Base-by-base conservation (phyloP, 2,888 invertebrate genomes). In the Netelia melanura region DNA sequence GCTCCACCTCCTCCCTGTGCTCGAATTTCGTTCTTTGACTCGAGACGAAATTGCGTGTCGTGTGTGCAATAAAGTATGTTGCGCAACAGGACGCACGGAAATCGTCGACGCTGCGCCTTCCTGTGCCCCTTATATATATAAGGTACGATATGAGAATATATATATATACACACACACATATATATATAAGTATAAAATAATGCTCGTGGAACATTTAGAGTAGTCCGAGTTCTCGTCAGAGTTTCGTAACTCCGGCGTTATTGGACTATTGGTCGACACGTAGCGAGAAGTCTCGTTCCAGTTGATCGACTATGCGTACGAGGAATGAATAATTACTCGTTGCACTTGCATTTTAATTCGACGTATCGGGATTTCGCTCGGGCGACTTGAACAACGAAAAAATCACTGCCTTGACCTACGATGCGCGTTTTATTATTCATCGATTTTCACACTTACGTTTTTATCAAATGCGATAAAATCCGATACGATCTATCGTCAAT, bases 81-180 rank as follows among this genome's bases (percentile, higher is more conserved):
- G 62, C 78, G 78, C 71, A 83, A 83, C 52, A 68, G 78, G 62
- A 78, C 67, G 78, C 56, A 43, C 83, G 83, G 78, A 83, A 83
- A 83, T 79, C 25, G 83, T 74, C 54, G 56, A 74, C 56, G 43
- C 62, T 44, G 62, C 68, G 74, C 62, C 79, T 83, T 79, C 78
- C 83, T 75, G 83, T 83, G 5, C 78, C 54, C 56, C 10, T 44
- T 67, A 56, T 30, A 30, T 30, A 48, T 10, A 43, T 43, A 54
- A 70, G 48, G 17, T 21, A n/a, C 21, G 38, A 38, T 38, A 6
- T 38, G 30, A 3, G 30, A 3, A 30, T 5, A 30, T 30, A 30
- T 30, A 21, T 21, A 30, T 54, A 48, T 10, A 43, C 25, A 44
- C 8, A 6, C 8, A 0, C 8, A 6, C 0, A 0, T 38, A 38